These are phyloP conservation scores for Falco biarmicus DNA, from an alignment of 2,797 vertebrate genomes.

Conservation along the genomic window DNA sequence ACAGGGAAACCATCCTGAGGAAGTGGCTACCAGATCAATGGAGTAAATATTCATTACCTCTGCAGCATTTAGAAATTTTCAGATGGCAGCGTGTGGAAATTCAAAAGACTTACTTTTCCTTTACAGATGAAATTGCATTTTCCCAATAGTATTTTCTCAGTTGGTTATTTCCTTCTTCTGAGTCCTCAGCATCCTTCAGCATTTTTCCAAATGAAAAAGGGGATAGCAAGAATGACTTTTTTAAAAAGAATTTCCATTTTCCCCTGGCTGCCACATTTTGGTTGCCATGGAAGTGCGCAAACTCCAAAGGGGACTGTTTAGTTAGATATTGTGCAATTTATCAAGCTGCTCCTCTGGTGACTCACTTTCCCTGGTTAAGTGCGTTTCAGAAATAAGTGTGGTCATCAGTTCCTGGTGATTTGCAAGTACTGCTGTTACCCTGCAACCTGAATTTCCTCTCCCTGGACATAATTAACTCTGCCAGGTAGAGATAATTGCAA, in stretches of 20 bases:
- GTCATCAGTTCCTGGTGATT: constrained; percentile 52
- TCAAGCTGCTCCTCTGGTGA: constrained; percentile 64
- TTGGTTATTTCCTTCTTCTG: neutral
- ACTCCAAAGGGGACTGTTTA: constrained; percentile 27
- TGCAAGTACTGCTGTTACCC: constrained; percentile 15
- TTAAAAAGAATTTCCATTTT: constrained; percentile 59
- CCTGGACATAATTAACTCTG: constrained; percentile 54
- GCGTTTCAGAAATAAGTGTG: constrained; percentile 35
- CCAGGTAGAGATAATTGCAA: constrained; percentile 43
- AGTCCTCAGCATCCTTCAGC: neutral
- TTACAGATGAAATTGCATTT: neutral
- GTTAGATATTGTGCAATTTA: constrained; percentile 42
- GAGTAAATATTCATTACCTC: neutral
- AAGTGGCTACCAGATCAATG: neutral
- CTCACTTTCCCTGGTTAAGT: constrained; percentile 39
- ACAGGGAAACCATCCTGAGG: neutral
- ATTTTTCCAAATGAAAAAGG: constrained; percentile 14
- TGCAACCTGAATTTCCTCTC: constrained; percentile 35
- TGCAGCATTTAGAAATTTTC: neutral
- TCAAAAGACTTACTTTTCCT: neutral
- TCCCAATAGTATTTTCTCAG: neutral
- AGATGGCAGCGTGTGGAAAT: neutral
- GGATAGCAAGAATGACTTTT: neutral
- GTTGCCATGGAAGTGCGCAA: constrained; percentile 56
- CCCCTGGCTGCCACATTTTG: constrained; percentile 16